Base-by-base conservation (phyloP, 2,113 vertebrate genomes). In the Sinocyclocheilus anshuiensis region DNA sequence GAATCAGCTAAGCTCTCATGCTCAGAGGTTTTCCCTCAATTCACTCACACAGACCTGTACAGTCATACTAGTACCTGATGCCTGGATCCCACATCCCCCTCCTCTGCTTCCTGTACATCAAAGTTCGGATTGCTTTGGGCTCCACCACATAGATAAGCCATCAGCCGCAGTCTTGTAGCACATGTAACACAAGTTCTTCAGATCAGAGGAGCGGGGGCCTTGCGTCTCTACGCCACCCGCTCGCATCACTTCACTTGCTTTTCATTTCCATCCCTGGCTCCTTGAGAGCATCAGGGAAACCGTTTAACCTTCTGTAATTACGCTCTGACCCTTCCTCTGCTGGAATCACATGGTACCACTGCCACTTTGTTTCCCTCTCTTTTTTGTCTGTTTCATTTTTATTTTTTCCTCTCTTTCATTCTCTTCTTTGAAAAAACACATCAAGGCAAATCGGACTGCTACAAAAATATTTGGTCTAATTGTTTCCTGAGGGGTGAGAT, bases 281-380 rank as follows among this genome's bases (percentile, higher is more conserved):
- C 36, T 65, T 85, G 75, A 87, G 75, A 91, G 87, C 83, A 83
- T 78, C 89, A 87, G 86, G 86, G 89, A 92, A 90, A 92, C 86
- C 89, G 87, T 93, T 94, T 94, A 93, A 94, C 94, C 93, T 92
- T 83, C 81, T 88, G 91, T 93, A 91, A 94, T 94, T 93, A 92
- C 88, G 81, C 85, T 89, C 72, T 93, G 93, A 94, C 94, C 93
- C 80, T 90, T 89, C 74, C 63, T 72, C 85, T 72, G 61, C 86
- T 86, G 80, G 69, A 88, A 92, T 90, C 89, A 84, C 88, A 90
- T 71, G 65, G 88, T 88, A 84, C 74, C 78, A 75, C 83, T 74
- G 80, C 81, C 86, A 67, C 91, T 84, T 55, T 85, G 48, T 80
- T 86, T 84, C 88, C 78, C 86, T 86, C 83, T 24, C 81, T 76